These are phyloP conservation scores for Archips xylosteana DNA, from an alignment of 2,888 invertebrate genomes.

Conservation along the genomic window DNA sequence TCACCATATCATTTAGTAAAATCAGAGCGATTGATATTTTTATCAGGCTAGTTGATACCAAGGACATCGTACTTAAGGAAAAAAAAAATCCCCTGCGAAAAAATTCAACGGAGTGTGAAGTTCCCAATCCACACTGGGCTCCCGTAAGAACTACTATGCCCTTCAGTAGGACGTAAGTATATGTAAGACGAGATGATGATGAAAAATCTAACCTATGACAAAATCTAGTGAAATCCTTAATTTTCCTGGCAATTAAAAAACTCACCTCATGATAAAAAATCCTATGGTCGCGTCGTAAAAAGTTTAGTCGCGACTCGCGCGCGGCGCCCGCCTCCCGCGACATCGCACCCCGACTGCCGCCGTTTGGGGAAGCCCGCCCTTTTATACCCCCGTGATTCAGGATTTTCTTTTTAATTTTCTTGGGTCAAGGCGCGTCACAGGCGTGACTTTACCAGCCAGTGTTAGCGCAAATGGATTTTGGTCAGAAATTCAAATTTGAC, in stretches of 20 bases:
- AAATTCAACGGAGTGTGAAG: too few relatives aligned
- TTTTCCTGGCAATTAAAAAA: neutral
- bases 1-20: too few relatives aligned
- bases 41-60: too few relatives aligned
- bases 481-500: neutral
- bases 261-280: constrained; percentile 30
- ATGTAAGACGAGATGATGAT: too few relatives aligned
- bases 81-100: too few relatives aligned
- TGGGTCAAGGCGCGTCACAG: neutral
- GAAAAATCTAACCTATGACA: too few relatives aligned
- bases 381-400: constrained; percentile 61
- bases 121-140: too few relatives aligned
- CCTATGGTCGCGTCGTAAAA: constrained; percentile 65
- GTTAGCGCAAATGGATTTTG: neutral
- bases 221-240: neutral
- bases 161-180: too few relatives aligned
- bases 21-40: too few relatives aligned
- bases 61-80: too few relatives aligned
- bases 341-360: constrained; percentile 53
- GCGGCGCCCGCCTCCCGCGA: constrained; percentile 48
- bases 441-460: neutral
- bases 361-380: constrained; percentile 62
- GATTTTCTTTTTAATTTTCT: constrained; percentile 1
- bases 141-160: too few relatives aligned
- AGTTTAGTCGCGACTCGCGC: constrained; percentile 60